Percentiles rank a stretch among this genome's conserved stretches.
phyloP scores from a whole-genome alignment of 2,113 vertebrate species.

The Hyperopisus bebe region DNA sequence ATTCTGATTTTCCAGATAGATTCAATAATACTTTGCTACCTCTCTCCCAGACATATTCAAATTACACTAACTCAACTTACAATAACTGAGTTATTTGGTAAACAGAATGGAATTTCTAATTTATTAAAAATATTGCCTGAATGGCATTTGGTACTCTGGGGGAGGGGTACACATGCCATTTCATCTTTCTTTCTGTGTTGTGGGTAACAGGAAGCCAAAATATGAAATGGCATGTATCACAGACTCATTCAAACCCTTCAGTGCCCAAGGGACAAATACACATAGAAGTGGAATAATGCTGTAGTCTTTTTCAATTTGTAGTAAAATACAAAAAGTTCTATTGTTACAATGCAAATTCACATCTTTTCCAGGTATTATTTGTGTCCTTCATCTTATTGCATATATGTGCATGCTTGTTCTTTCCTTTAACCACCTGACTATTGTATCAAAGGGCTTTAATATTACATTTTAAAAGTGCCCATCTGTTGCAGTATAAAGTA shows the following conservation, averaged over 20 bases:
- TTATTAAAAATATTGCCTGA: conserved; percentile 17
- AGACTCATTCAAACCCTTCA: conserved; percentile 18
- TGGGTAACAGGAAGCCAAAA: background rate
- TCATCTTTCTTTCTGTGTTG: conserved; percentile 20
- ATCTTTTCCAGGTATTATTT: conserved; percentile 52
- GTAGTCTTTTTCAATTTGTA: conserved; percentile 55
- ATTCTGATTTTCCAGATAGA: background rate
- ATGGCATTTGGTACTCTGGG: background rate
- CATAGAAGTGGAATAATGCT: conserved; percentile 58
- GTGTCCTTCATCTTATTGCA: conserved; percentile 52
- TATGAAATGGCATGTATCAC: conserved; percentile 32
- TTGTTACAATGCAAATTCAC: conserved; percentile 71
- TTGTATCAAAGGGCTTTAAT: background rate
- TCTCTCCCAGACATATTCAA: background rate
- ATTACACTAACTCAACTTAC: no score
- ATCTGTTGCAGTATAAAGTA: background rate
- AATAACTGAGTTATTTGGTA: conserved; percentile 7
- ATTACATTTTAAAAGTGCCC: background rate
- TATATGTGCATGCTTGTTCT: conserved; percentile 66
- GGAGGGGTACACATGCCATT: conserved; percentile 27
- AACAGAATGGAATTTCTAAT: background rate
- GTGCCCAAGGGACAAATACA: conserved; percentile 35
- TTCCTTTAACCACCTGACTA: conserved; percentile 57
- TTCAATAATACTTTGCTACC: background rate
- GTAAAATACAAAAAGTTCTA: conserved; percentile 53